These are phyloP conservation scores for Atta cephalotes DNA, from an alignment of 1,140 invertebrate genomes.

Conservation along the genomic window DNA sequence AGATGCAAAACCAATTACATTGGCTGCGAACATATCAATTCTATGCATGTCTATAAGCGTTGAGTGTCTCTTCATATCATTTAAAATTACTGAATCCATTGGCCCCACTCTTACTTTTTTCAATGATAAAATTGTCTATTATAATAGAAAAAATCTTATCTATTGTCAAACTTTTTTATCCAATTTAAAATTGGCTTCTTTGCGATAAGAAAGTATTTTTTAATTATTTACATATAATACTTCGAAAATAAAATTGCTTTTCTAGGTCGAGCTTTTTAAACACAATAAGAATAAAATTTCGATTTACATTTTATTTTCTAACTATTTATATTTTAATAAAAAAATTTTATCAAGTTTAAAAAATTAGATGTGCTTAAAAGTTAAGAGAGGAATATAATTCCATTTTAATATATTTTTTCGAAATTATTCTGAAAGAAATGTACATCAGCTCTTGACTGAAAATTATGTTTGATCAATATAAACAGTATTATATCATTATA, in stretches of 20 bases:
- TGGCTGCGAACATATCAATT: conserved; percentile 26
- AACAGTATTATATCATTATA: neutral
- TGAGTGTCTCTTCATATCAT: neutral
- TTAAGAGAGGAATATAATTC: neutral
- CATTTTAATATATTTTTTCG: neutral
- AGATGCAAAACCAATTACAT: conserved; percentile 48
- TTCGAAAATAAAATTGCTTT: neutral
- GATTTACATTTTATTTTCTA: conserved; percentile 10
- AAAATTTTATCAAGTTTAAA: too few species aligned
- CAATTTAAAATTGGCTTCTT: neutral
- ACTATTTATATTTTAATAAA: neutral
- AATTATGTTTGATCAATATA: neutral
- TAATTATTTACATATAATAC: neutral
- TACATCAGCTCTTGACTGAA: neutral
- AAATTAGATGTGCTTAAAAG: too few species aligned
- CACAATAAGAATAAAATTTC: neutral
- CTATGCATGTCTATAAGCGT: neutral
- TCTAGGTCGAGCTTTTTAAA: neutral
- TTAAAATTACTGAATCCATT: neutral
- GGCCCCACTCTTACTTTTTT: neutral
- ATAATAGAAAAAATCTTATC: neutral
- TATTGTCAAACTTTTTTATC: neutral
- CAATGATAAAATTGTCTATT: neutral
- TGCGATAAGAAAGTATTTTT: neutral
- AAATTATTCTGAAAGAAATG: neutral